Evolutionary conservation across 1,140 invertebrate genomes (phyloP).

Genomic region (Whitmania pigra): DNA sequence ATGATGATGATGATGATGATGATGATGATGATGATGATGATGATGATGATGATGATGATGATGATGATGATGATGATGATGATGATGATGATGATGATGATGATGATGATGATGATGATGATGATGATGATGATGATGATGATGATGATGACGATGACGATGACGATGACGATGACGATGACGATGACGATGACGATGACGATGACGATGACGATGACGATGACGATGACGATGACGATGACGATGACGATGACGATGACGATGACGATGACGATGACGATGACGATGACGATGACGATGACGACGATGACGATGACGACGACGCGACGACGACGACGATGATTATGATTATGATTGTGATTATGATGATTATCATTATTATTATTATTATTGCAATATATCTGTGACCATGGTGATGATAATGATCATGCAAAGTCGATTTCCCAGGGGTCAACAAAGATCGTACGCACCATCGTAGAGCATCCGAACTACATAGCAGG

Average conservation of each 20-base stretch:
- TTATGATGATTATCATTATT: not conserved
- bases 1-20: not conserved
- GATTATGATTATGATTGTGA: not conserved
- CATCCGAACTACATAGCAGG: slow-evolving; percentile 44
- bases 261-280: not conserved
- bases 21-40: no score
- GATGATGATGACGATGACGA: not conserved
- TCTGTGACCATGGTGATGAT: not conserved
- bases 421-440: not conserved
- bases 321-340: no score
- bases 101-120: slow-evolving; percentile 8
- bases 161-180: no score
- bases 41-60: slow-evolving; percentile 17
- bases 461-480: slow-evolving; percentile 61
- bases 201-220: not conserved
- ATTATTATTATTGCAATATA: no score
- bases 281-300: not conserved
- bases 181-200: no score
- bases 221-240: not conserved
- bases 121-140: slow-evolving; percentile 19
- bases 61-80: not conserved
- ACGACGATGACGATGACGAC: not conserved
- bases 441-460: slow-evolving; percentile 12
- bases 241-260: not conserved
- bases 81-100: not conserved